Evolutionary conservation across 2,888 invertebrate species (phyloP).

Genomic region (Criorhina ranunculi): DNA sequence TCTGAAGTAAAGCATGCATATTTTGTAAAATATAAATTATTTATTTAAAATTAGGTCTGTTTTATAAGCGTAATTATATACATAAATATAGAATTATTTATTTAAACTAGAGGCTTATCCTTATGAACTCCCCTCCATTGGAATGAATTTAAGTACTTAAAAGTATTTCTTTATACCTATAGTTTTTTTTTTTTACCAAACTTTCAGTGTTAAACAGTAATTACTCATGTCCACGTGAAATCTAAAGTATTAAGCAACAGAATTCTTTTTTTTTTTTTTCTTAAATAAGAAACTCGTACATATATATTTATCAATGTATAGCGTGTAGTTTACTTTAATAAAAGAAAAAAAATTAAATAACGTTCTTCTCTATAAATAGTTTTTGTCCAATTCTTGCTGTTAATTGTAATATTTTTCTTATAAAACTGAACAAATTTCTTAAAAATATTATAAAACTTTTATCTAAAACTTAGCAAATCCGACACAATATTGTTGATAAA

Average conservation of each 20-base stretch:
- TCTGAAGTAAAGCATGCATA: no score
- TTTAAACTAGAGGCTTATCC: constrained; percentile 72
- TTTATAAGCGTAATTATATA: constrained; percentile 24
- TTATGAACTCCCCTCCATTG: constrained; percentile 62
- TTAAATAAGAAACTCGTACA: constrained; percentile 27
- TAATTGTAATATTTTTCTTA: constrained; percentile 14
- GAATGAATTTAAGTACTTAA: constrained; percentile 63
- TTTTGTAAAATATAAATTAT: constrained; percentile 76
- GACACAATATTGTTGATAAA: constrained; percentile 70
- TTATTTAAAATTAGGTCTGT: constrained; percentile 64
- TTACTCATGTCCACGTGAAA: constrained; percentile 48
- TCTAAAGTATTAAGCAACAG: constrained; percentile 65
- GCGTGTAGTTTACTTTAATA: constrained; percentile 37
- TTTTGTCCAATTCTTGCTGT: constrained; percentile 40
- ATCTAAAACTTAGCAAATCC: constrained; percentile 65
- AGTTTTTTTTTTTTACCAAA: constrained; percentile 8
- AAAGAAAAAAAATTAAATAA: constrained; percentile 16
- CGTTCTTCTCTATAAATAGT: background rate
- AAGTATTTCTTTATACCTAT: constrained; percentile 3
- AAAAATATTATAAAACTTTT: constrained; percentile 32
- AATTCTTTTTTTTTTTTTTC: constrained; percentile 1
- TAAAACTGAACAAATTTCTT: constrained; percentile 28
- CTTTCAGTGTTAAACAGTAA: constrained; percentile 30
- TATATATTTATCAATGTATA: constrained; percentile 50
- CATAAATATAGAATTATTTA: constrained; percentile 52